Evolutionary conservation across 2,797 vertebrate species (phyloP).

Genomic region (Hoplostethus mediterraneus): DNA sequence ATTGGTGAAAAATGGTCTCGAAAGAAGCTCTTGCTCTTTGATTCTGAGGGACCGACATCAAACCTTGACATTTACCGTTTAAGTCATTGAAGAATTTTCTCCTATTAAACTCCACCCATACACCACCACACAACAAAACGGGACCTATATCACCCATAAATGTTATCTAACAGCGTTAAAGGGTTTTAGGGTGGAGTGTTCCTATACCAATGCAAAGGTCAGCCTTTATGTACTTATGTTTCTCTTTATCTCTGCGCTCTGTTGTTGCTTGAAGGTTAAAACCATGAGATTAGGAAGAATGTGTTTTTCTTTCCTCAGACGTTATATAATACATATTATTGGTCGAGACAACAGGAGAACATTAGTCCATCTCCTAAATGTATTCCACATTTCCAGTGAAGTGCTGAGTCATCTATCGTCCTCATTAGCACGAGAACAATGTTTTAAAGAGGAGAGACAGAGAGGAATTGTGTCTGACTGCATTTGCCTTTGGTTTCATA

Average conservation of each 20-base stretch:
- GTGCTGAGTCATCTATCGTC: conserved; percentile 26
- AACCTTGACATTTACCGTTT: no score
- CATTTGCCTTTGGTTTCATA: background rate
- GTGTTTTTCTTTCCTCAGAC: background rate
- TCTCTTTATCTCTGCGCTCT: background rate
- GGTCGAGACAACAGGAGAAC: background rate
- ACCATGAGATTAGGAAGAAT: background rate
- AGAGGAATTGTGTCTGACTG: background rate
- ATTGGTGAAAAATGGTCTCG: no score
- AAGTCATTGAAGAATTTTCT: no score
- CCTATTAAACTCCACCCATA: no score
- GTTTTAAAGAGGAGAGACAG: background rate
- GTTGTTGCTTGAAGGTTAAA: background rate
- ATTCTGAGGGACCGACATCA: no score
- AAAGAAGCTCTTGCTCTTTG: no score
- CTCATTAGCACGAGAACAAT: conserved; percentile 46
- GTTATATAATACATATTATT: background rate
- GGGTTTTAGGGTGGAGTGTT: background rate
- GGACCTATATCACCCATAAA: no score
- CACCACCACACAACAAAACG: no score
- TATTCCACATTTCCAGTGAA: conserved; percentile 12
- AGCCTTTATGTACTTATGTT: no score
- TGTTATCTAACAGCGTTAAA: no score
- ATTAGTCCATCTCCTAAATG: background rate
- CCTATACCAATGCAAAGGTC: background rate